phyloP scores from a whole-genome alignment of 2,888 invertebrate genomes.

The Caenorhabditis japonica region DNA sequence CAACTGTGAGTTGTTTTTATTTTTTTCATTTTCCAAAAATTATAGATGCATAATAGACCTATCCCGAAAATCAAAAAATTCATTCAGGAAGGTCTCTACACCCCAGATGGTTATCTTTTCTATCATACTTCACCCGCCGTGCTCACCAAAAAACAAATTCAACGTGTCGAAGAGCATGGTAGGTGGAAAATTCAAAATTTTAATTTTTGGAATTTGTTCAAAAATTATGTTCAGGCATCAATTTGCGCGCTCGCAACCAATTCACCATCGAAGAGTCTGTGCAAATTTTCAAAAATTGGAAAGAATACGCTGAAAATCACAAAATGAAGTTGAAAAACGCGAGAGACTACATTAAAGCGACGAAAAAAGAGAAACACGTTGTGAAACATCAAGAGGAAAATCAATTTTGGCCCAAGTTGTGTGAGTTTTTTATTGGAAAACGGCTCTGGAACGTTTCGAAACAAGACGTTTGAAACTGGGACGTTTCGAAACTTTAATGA shows the following conservation, averaged over 20 bases:
- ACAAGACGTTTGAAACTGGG: no score
- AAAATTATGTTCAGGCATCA: constrained; percentile 17
- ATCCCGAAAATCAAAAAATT: no score
- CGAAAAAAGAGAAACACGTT: constrained; percentile 3
- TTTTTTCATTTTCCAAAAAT: no score
- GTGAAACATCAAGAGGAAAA: constrained; percentile 8
- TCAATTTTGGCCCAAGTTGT: constrained; percentile 36
- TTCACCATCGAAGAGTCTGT: constrained; percentile 33
- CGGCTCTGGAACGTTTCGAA: no score
- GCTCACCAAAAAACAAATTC: constrained; percentile 6
- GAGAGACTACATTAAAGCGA: constrained; percentile 7
- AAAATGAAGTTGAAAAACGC: constrained; percentile 3
- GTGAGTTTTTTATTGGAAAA: constrained; percentile 13
- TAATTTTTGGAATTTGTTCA: background rate
- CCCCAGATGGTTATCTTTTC: constrained; percentile 17
- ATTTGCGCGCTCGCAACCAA: background rate
- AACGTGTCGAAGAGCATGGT: constrained; percentile 19
- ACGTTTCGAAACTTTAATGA: no score
- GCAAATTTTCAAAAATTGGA: constrained; percentile 36
- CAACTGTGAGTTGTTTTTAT: no score
- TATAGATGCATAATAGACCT: no score
- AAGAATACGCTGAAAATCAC: constrained; percentile 14
- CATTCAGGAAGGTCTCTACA: constrained; percentile 22
- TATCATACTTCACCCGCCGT: background rate
- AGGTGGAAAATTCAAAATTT: background rate